Percentiles rank a stretch among this genome's conserved stretches.
Evolutionary conservation across 2,797 vertebrate species (phyloP).

Genomic region (Cossypha dichroa): DNA sequence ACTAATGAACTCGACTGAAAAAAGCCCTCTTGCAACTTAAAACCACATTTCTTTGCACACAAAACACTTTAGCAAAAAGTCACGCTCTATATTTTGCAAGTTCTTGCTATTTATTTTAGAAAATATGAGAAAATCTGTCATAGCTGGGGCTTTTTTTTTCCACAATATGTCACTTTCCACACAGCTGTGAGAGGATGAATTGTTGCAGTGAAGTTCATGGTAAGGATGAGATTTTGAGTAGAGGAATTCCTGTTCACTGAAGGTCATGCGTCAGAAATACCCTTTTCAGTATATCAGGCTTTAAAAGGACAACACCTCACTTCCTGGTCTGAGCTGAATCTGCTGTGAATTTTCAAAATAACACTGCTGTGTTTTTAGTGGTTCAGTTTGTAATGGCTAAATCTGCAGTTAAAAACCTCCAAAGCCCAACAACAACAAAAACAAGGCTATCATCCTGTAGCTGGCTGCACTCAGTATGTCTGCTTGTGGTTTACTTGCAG

Average conservation of each 20-base stretch:
- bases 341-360: slow-evolving; percentile 51
- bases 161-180: slow-evolving; percentile 33
- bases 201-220: slow-evolving; percentile 47
- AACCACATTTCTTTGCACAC: not conserved
- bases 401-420: slow-evolving; percentile 1
- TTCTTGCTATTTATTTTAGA: not conserved
- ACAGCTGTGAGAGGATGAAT: slow-evolving; percentile 62
- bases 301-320: slow-evolving; percentile 71
- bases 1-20: not conserved
- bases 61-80: not conserved
- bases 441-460: slow-evolving; percentile 9
- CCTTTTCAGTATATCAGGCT: slow-evolving; percentile 66
- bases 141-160: not conserved
- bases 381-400: slow-evolving; percentile 12
- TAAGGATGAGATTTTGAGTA: slow-evolving; percentile 67
- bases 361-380: not conserved
- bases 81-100: not conserved
- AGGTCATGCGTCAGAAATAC: slow-evolving; percentile 76
- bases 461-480: not conserved
- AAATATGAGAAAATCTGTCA: slow-evolving; percentile 3
- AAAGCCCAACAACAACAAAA: slow-evolving; percentile 48
- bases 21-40: not conserved
- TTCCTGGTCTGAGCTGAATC: slow-evolving; percentile 64
- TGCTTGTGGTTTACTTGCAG: slow-evolving; percentile 37
- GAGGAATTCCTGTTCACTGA: slow-evolving; percentile 75